Evolutionary conservation across 2,888 invertebrate genomes (phyloP), one percentile per base, ranked within the genome.

Genomic region (Balanococcus diminutus): DNA sequence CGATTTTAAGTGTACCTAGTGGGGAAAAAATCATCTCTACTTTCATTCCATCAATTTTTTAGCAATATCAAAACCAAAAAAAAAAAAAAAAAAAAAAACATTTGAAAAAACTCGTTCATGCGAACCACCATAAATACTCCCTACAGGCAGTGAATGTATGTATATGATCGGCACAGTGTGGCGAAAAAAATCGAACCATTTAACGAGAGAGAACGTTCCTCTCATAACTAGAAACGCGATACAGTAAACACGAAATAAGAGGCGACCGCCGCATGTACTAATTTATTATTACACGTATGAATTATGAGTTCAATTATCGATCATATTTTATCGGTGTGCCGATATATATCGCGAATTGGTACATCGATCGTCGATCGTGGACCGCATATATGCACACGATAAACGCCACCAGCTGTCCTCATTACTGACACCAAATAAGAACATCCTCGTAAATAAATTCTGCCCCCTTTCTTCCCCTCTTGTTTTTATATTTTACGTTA

Each of bases 331-430:
- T 36, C 36, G 11, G 75, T 14, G 36, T 19, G 32, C 39, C 84
- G 31, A 31, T 82, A 81, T 22, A 22, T 81, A 82, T 82, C 42
- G 82, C 56, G 51, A 82, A 82, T 82, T 22, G 75, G 19, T 56
- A 56, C 4, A n/a, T 56, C 5, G 46, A 2, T 46, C 14, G 67
- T 67, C 14, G 46, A 16, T 14, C 14, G 36, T 36, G 36, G 5
- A 11, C 28, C 28, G 28, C 16, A 28, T 16, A 28, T 8, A 28
- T 61, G 22, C 75, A 39, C 84, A 84, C 84, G 84, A 84, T 84
- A 61, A 84, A 84, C 84, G 84, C 84, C 84, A 84, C 84, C 39
- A 84, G 84, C 84, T 39, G 84, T 84, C 84, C 84, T 84, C 84
- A 84, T 84, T 84, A 84, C 84, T 39, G 61, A 61, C 84, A 67